Percentiles rank a stretch among this genome's conserved stretches.
Conservation (phyloP, 2,113 vertebrate genomes). For the Sinosuthora webbiana region DNA sequence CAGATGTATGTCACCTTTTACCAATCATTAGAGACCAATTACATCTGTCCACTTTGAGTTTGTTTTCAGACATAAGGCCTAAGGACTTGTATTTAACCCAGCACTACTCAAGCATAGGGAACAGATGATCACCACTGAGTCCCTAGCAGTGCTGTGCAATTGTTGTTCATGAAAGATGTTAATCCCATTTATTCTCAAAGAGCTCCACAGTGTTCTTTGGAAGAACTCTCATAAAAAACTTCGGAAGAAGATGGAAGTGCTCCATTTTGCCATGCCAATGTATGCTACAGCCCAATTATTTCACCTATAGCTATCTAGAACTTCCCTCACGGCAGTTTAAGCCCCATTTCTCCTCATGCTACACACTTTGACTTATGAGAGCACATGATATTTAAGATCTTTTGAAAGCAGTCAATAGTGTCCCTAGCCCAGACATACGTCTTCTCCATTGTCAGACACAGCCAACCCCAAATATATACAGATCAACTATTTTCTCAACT, state of each 20-base stretch:
- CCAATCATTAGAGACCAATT: background rate
- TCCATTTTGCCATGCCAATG: fast-evolving
- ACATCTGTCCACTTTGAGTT: background rate
- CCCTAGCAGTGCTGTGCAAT: background rate
- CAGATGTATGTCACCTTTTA: background rate
- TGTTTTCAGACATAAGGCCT: background rate
- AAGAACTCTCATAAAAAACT: background rate
- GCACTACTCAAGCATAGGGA: background rate
- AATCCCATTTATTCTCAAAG: background rate
- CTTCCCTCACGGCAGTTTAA: background rate
- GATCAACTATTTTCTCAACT: background rate
- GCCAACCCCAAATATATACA: fast-evolving
- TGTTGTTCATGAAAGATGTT: background rate
- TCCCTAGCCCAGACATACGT: background rate
- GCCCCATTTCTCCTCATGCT: background rate
- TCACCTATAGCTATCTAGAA: background rate
- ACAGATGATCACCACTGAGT: background rate
- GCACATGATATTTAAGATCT: fast-evolving
- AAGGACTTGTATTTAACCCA: background rate
- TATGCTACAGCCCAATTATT: background rate
- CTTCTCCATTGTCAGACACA: background rate
- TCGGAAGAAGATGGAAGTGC: background rate
- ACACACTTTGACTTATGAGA: background rate
- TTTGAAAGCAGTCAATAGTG: background rate
- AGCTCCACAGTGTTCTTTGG: background rate